Conservation (phyloP, 2,888 invertebrate genomes). For the Dolichopus griseipennis region DNA sequence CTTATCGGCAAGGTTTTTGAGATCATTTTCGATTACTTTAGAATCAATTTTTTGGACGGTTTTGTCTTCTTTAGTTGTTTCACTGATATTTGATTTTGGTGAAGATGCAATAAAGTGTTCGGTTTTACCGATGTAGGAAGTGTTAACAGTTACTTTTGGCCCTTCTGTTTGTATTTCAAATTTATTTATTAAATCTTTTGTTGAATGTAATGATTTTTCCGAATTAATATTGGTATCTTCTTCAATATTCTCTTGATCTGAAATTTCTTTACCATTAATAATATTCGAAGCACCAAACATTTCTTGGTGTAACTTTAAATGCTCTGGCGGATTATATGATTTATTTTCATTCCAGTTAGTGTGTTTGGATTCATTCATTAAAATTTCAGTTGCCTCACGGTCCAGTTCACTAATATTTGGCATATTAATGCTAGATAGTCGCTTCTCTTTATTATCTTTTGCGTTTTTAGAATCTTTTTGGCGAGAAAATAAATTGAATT, state of each 20-base stretch:
- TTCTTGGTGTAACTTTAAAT: slow-evolving; percentile 20
- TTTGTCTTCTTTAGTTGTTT: not conserved
- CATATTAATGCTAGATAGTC: slow-evolving; percentile 52
- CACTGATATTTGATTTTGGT: not conserved
- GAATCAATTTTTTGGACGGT: not conserved
- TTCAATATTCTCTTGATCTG: not conserved
- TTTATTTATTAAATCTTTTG: slow-evolving; percentile 52
- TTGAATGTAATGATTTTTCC: slow-evolving; percentile 33
- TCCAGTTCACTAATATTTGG: slow-evolving; percentile 73
- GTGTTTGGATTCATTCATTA: slow-evolving; percentile 25
- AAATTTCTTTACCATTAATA: not conserved
- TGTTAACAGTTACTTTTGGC: slow-evolving; percentile 19
- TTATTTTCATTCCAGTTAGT: slow-evolving; percentile 30
- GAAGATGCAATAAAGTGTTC: slow-evolving; percentile 16
- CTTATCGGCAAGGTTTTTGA: too few relatives aligned
- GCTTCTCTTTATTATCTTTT: slow-evolving; percentile 40
- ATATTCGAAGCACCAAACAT: slow-evolving; percentile 14
- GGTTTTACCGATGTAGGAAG: slow-evolving; percentile 20
- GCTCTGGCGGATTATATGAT: slow-evolving; percentile 28
- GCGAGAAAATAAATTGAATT: slow-evolving; percentile 23
- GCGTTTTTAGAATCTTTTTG: slow-evolving; percentile 21
- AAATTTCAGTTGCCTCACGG: slow-evolving; percentile 65
- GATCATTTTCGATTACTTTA: not conserved
- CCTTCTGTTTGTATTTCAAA: slow-evolving; percentile 42
- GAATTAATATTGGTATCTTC: slow-evolving; percentile 15